phyloP scores from a whole-genome alignment of 2,113 vertebrate species.

The Pomatostomus ruficeps region DNA sequence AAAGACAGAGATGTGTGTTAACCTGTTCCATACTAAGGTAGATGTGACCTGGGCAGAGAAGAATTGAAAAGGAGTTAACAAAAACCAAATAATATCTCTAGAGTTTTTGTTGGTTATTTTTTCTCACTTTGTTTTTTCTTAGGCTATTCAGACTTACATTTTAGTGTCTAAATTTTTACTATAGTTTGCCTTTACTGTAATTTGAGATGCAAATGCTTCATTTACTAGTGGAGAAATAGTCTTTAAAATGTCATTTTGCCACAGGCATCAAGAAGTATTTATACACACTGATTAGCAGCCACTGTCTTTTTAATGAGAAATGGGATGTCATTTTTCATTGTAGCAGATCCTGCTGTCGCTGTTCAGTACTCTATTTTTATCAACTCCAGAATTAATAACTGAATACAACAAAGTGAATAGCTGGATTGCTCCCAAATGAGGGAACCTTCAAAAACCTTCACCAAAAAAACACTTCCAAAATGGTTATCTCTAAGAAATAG shows the following conservation, averaged over 20 bases:
- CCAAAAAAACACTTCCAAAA: not conserved
- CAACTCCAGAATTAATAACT: not conserved
- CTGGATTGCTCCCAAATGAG: not conserved
- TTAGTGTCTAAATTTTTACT: not conserved
- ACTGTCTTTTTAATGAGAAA: not conserved
- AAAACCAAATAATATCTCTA: not conserved
- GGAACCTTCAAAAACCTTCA: not conserved
- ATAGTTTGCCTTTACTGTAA: not conserved
- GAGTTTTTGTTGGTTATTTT: rapidly evolving
- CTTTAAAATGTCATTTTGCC: not conserved
- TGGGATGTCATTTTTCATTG: not conserved
- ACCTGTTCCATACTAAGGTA: not conserved
- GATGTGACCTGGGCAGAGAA: not conserved
- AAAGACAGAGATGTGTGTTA: not conserved
- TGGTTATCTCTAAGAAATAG: not conserved
- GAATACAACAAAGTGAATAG: not conserved
- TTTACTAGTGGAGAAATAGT: not conserved
- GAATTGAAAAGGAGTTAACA: not conserved
- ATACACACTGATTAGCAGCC: not conserved
- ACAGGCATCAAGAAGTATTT: not conserved
- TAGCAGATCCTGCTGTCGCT: not conserved
- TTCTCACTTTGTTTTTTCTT: not conserved
- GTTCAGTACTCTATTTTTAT: not conserved
- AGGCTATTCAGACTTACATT: not conserved
- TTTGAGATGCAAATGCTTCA: not conserved